A percentile compares a stretch with the other conserved stretches of the same genome.
phyloP scores from a whole-genome alignment of 37 sponge, comb jelly and placozoan species.

The Hexactinellida sp. region DNA sequence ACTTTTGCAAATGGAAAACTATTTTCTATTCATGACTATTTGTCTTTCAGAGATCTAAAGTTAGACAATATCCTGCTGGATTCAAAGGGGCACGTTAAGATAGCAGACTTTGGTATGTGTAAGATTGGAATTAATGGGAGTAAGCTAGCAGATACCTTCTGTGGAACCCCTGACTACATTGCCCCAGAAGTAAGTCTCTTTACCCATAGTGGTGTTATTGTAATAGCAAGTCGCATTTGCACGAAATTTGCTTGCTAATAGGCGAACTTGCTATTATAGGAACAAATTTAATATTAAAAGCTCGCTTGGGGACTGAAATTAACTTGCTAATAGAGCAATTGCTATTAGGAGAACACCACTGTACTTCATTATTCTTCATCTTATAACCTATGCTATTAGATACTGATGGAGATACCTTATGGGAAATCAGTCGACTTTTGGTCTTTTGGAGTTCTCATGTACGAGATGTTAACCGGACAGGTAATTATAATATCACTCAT shows the following conservation, averaged over 20 bases:
- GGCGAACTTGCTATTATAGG: too few relatives aligned
- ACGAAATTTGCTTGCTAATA: not conserved
- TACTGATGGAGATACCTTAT: slow-evolving; percentile 78
- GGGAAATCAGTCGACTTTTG: slow-evolving; percentile 95
- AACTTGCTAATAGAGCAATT: too few relatives aligned
- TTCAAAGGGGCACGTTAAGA: slow-evolving; percentile 85
- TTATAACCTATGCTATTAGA: slow-evolving; percentile 20
- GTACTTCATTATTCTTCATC: not conserved
- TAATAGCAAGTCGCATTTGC: not conserved
- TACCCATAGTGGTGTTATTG: too few relatives aligned
- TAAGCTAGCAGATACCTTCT: slow-evolving; percentile 78
- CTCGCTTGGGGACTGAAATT: too few relatives aligned
- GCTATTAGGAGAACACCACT: too few relatives aligned
- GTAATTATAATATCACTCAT: not conserved
- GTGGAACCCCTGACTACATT: slow-evolving; percentile 99
- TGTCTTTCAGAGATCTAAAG: slow-evolving; percentile 84
- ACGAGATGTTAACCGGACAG: slow-evolving; percentile 98
- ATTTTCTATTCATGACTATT: too few relatives aligned
- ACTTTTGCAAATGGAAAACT: not conserved
- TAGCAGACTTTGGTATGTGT: slow-evolving; percentile 99
- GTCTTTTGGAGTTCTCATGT: slow-evolving; percentile 97
- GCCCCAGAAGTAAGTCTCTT: slow-evolving; percentile 89
- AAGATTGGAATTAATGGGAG: slow-evolving; percentile 80
- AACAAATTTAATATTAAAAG: too few relatives aligned
- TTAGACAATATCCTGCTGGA: slow-evolving; percentile 94